Evolutionary conservation across 2,797 vertebrate genomes (phyloP).

Genomic region (Pelodytes ibericus): DNA sequence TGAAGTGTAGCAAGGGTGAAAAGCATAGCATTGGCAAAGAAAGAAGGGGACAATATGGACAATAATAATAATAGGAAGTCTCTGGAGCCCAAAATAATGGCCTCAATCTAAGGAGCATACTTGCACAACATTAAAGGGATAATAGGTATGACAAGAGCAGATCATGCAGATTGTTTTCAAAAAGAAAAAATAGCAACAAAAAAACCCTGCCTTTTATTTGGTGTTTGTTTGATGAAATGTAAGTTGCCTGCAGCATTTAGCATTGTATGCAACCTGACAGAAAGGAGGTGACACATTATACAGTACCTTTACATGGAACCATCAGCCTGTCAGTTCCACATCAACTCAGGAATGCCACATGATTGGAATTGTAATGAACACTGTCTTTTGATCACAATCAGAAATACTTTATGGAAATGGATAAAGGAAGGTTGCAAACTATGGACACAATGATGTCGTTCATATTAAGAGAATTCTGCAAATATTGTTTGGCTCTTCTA

Average conservation of each 20-base stretch:
- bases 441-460: background rate
- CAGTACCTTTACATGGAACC: slow-evolving; percentile 22
- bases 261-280: slow-evolving; percentile 18
- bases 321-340: slow-evolving; percentile 30
- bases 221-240: slow-evolving; percentile 11
- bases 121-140: slow-evolving; percentile 31
- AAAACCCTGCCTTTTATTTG: slow-evolving; percentile 2
- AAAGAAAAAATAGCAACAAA: background rate
- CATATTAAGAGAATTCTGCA: background rate
- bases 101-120: slow-evolving; percentile 52
- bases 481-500: background rate
- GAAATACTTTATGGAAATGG: slow-evolving; percentile 15
- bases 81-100: slow-evolving; percentile 46
- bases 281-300: slow-evolving; percentile 33
- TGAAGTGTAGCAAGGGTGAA: slow-evolving; percentile 56
- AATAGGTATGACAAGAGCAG: background rate
- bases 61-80: slow-evolving; percentile 62
- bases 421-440: background rate
- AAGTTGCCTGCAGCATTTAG: slow-evolving; percentile 24
- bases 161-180: slow-evolving; percentile 5
- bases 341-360: background rate
- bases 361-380: background rate
- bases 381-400: slow-evolving; percentile 13
- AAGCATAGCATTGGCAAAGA: slow-evolving; percentile 46
- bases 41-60: slow-evolving; percentile 55